Evolutionary conservation across 2,888 invertebrate genomes (phyloP).

Genomic region (Epirrhoe tristata): DNA sequence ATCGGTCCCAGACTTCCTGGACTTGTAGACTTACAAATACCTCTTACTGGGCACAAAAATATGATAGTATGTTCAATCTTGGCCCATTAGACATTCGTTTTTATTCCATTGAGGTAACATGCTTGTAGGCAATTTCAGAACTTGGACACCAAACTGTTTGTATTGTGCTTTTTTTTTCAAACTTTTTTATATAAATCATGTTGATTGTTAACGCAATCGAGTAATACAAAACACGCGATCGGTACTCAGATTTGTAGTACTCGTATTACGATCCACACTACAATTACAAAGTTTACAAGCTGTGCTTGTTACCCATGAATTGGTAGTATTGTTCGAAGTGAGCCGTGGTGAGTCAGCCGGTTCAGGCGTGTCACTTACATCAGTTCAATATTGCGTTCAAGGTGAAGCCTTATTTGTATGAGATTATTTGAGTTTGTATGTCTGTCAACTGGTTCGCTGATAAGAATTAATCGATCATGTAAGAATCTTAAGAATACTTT

Average conservation of each 20-base stretch:
- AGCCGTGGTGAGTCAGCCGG: conserved; percentile 48
- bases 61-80: no score
- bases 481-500: conserved; percentile 12
- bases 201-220: no score
- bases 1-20: background rate
- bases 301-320: conserved; percentile 41
- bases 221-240: no score
- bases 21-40: background rate
- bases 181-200: no score
- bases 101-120: no score
- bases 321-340: conserved; percentile 42
- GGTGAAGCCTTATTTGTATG: conserved; percentile 54
- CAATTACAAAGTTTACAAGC: conserved; percentile 24
- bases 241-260: background rate
- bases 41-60: no score
- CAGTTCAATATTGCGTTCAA: conserved; percentile 56
- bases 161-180: no score
- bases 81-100: no score
- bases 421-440: conserved; percentile 38
- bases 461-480: conserved; percentile 30
- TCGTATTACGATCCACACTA: background rate
- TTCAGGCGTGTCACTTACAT: conserved; percentile 38
- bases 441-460: conserved; percentile 34
- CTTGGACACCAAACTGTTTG: no score
- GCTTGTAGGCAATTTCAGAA: no score